A percentile compares a stretch with the other conserved stretches of the same genome.
phyloP scores from a whole-genome alignment of 2,113 vertebrate genomes.

The Eptatretus burgeri region DNA sequence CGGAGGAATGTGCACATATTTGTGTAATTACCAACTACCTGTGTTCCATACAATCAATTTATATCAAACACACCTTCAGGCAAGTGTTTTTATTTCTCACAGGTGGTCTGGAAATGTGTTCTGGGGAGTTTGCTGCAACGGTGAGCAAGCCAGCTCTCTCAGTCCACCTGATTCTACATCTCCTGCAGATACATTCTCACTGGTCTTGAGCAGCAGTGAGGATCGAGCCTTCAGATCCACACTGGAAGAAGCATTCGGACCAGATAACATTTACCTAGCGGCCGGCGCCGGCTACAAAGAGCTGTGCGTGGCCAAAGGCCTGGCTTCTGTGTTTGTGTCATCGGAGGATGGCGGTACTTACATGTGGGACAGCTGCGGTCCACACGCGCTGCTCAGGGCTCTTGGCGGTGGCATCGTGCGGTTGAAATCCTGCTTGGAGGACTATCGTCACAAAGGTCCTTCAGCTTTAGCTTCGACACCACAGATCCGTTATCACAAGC shows the following conservation, averaged over 20 bases:
- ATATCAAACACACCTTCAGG: too few relatives aligned
- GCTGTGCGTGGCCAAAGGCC: constrained; percentile 26
- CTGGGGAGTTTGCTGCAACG: constrained; percentile 22
- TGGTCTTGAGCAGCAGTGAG: constrained; percentile 30
- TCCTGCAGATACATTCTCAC: constrained; percentile 12
- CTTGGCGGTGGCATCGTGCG: constrained; percentile 23
- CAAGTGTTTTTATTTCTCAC: neutral
- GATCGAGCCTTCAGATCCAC: constrained; percentile 16
- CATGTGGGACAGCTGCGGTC: constrained; percentile 31
- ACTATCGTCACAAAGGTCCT: constrained; percentile 6
- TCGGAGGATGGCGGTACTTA: constrained; percentile 29
- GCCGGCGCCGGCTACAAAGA: constrained; percentile 30
- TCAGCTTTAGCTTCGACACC: neutral
- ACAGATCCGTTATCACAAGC: constrained; percentile 24
- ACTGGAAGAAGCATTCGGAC: constrained; percentile 15
- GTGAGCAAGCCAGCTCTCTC: constrained; percentile 11
- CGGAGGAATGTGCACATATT: too few relatives aligned
- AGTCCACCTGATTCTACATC: neutral
- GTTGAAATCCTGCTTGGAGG: constrained; percentile 15
- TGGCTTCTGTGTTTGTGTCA: constrained; percentile 23
- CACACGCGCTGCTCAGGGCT: constrained; percentile 26
- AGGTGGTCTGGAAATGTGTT: constrained; percentile 12
- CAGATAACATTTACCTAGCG: constrained; percentile 17
- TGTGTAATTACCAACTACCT: too few relatives aligned
- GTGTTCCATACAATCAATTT: too few relatives aligned